A percentile compares a stretch with the other conserved stretches of the same genome.
Evolutionary conservation across 2,888 invertebrate species (phyloP).

Genomic region (Sceliomorpha sp.): DNA sequence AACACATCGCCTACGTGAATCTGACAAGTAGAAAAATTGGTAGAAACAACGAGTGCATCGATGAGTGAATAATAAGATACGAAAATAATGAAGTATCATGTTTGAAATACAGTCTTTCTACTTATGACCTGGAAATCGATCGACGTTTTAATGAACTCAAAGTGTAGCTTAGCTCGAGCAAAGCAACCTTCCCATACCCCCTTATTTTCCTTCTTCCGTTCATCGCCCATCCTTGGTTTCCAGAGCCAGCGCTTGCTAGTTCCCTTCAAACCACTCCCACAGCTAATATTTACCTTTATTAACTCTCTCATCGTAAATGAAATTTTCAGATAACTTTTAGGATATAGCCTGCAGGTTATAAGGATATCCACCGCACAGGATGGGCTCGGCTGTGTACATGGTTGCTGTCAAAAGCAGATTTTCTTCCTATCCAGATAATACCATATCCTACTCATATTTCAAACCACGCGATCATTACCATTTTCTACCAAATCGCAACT

Average conservation of each 20-base stretch:
- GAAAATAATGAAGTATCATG: slow-evolving; percentile 58
- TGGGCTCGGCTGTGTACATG: slow-evolving; percentile 56
- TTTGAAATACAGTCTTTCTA: slow-evolving; percentile 64
- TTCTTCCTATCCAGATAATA: slow-evolving; percentile 59
- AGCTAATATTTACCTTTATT: slow-evolving; percentile 80
- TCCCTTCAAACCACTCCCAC: slow-evolving; percentile 76
- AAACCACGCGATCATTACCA: slow-evolving; percentile 33
- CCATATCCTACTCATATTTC: slow-evolving; percentile 30
- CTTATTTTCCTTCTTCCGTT: slow-evolving; percentile 58
- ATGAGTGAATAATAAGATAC: slow-evolving; percentile 44
- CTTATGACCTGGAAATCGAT: slow-evolving; percentile 70
- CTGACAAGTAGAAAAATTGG: slow-evolving; percentile 36
- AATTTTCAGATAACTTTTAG: slow-evolving; percentile 80
- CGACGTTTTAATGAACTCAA: slow-evolving; percentile 74
- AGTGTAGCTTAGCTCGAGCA: slow-evolving; percentile 63
- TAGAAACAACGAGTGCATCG: slow-evolving; percentile 26
- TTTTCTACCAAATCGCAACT: slow-evolving; percentile 6
- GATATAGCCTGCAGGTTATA: slow-evolving; percentile 76
- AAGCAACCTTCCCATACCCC: slow-evolving; percentile 57
- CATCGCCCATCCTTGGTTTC: slow-evolving; percentile 63
- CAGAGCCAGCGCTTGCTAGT: slow-evolving; percentile 65
- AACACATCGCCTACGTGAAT: slow-evolving; percentile 44
- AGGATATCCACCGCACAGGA: slow-evolving; percentile 66
- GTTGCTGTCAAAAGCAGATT: slow-evolving; percentile 72
- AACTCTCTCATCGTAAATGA: slow-evolving; percentile 79